Percentiles rank a stretch among this genome's conserved stretches.
Conservation (phyloP, 2,113 vertebrate species). For the Larimichthys crocea region DNA sequence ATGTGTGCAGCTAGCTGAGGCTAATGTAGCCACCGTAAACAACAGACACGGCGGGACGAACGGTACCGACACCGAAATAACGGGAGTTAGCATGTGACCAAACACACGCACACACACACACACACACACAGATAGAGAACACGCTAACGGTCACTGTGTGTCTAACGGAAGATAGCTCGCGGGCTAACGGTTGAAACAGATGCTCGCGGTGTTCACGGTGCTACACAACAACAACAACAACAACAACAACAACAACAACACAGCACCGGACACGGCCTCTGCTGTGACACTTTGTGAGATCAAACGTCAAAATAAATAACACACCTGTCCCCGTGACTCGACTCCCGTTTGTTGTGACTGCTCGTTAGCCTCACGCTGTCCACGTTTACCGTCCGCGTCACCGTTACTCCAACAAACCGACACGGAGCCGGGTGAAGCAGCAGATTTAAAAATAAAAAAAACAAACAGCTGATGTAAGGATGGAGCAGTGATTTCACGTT, state of each 20-base stretch:
- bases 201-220: too few relatives aligned
- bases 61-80: too few relatives aligned
- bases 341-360: slow-evolving; percentile 20
- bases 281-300: rapidly evolving
- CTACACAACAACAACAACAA: not conserved
- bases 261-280: too few relatives aligned
- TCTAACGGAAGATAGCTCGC: slow-evolving; percentile 6
- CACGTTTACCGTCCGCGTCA: not conserved
- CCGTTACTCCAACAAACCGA: not conserved
- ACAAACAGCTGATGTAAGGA: not conserved
- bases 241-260: too few relatives aligned
- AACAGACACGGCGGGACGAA: too few relatives aligned
- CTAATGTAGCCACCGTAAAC: not conserved
- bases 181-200: slow-evolving; percentile 26
- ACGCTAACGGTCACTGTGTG: not conserved
- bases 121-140: not conserved
- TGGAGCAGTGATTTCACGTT: not conserved
- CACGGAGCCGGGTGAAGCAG: not conserved
- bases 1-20: not conserved
- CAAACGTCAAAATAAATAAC: too few relatives aligned
- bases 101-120: slow-evolving; percentile 6
- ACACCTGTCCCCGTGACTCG: not conserved
- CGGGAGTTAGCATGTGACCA: not conserved
- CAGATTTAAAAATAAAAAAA: too few relatives aligned
- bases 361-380: not conserved